phyloP scores from a whole-genome alignment of 2,113 vertebrate genomes.

The Ifrita kowaldi region DNA sequence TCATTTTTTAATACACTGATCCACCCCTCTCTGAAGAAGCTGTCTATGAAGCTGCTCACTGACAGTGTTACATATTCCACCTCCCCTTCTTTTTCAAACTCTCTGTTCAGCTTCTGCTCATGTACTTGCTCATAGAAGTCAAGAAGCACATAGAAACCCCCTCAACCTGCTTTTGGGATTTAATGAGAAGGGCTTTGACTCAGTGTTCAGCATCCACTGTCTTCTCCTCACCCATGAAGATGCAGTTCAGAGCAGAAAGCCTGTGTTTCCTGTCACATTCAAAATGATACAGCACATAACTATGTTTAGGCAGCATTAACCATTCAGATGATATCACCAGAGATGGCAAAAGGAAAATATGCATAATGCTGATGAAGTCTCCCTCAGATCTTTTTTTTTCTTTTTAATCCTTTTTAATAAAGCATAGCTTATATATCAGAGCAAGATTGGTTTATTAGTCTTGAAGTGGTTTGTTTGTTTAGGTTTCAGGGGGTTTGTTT shows the following conservation, averaged over 20 bases:
- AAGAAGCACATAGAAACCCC: neutral
- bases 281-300: neutral
- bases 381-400: neutral
- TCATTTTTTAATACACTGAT: neutral
- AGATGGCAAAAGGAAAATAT: neutral
- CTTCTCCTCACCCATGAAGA: neutral
- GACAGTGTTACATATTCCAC: neutral
- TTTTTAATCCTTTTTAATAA: neutral
- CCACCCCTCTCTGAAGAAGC: neutral
- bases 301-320: neutral
- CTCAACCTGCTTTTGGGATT: neutral
- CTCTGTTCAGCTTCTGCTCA: neutral
- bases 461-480: slow-evolving; percentile 21
- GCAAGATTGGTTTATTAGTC: neutral
- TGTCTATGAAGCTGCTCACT: neutral
- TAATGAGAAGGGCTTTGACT: neutral
- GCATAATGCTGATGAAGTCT: neutral
- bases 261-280: neutral
- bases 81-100: neutral
- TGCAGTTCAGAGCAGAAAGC: neutral
- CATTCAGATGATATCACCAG: neutral
- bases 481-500: neutral
- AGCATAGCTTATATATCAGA: neutral
- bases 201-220: neutral
- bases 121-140: neutral